These are phyloP conservation scores for Grammomys dolichurus DNA, from an alignment of 2,113 vertebrate species.

Conservation along the genomic window DNA sequence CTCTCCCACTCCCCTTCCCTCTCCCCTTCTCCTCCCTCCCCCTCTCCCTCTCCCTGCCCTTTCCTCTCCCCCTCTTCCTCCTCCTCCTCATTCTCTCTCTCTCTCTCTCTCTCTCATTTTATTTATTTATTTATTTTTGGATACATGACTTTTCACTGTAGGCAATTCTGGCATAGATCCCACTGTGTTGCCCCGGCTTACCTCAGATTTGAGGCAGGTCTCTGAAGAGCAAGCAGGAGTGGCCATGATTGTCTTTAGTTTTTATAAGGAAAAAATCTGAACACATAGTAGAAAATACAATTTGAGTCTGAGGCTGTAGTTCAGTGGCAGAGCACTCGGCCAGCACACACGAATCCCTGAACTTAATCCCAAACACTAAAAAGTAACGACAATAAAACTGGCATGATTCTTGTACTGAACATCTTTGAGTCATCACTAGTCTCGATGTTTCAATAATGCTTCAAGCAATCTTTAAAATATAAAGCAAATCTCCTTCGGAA, in stretches of 20 bases:
- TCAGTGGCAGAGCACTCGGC: background rate
- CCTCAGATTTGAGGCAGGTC: background rate
- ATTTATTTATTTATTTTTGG: no score
- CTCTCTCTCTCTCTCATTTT: background rate
- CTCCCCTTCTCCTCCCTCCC: no score
- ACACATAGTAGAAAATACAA: background rate
- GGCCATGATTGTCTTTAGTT: background rate
- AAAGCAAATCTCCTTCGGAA: background rate
- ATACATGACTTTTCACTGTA: background rate
- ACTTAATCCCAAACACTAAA: background rate
- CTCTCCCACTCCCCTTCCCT: background rate
- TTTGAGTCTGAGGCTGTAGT: background rate
- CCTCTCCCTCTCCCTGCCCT: no score
- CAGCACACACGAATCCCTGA: background rate
- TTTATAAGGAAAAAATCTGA: background rate
- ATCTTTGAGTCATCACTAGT: background rate
- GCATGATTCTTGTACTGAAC: background rate
- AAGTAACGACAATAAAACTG: background rate
- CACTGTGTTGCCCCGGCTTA: background rate
- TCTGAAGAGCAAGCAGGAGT: background rate
- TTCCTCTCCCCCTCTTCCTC: no score
- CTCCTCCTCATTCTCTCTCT: background rate
- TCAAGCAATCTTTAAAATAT: slow-evolving; percentile 27
- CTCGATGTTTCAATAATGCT: background rate
- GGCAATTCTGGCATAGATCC: background rate